Percentiles rank a stretch among this genome's conserved stretches.
phyloP scores from a whole-genome alignment of 2,113 vertebrate genomes.

The Bungarus multicinctus region DNA sequence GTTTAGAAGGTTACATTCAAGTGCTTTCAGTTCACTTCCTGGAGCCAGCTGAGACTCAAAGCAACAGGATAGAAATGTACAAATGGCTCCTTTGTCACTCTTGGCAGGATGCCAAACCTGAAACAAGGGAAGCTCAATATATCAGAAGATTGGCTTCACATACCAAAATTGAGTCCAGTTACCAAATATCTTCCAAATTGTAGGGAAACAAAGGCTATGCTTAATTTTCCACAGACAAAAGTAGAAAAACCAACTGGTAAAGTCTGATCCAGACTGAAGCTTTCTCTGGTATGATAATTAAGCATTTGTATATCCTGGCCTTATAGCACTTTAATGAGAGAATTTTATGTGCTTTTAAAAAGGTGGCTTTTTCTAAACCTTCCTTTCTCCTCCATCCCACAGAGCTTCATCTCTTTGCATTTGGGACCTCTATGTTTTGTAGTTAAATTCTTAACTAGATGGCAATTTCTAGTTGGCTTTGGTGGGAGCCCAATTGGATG shows the following conservation, averaged over 20 bases:
- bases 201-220: not conserved
- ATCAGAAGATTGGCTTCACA: not conserved
- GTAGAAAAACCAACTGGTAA: not conserved
- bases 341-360: not conserved
- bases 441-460: not conserved
- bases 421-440: not conserved
- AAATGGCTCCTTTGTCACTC: not conserved
- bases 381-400: not conserved
- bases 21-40: slow-evolving; percentile 1
- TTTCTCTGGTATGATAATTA: not conserved
- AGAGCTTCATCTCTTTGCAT: not conserved
- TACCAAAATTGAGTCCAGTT: not conserved
- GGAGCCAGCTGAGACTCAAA: not conserved
- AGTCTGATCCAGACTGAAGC: not conserved
- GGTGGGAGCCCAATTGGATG: not conserved
- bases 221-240: not conserved
- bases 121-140: slow-evolving; percentile 7
- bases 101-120: not conserved
- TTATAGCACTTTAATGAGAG: not conserved
- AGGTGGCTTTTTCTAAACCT: not conserved
- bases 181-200: not conserved
- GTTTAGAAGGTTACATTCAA: not conserved
- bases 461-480: not conserved
- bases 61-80: not conserved
- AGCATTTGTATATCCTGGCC: not conserved